A percentile compares a stretch with the other conserved stretches of the same genome.
Conservation (phyloP, 2,888 invertebrate species). For the Brachynemurus nebulosus region DNA sequence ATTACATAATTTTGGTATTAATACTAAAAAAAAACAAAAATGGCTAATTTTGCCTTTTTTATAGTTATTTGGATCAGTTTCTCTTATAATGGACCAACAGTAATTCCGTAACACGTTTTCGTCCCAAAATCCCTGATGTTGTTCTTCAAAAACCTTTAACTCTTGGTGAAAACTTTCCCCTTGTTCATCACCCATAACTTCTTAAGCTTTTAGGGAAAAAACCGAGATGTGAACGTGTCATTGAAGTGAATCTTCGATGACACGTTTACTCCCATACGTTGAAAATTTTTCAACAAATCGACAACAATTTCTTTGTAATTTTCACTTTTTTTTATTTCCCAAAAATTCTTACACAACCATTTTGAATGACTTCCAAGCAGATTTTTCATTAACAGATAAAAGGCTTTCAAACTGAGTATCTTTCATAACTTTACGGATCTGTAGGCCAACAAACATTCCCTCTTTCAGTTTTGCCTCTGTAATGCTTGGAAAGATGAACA, state of each 20-base stretch:
- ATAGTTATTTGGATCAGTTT: too few species aligned
- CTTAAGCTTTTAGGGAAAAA: conserved; percentile 2
- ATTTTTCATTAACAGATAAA: conserved; percentile 5
- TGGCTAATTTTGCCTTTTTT: too few species aligned
- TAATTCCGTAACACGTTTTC: conserved; percentile 13
- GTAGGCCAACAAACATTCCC: too few species aligned
- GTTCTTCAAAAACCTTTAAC: conserved; percentile 17
- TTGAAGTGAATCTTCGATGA: not conserved
- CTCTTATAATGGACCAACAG: conserved; percentile 14
- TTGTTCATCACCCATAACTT: too few species aligned
- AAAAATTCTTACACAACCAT: conserved; percentile 7
- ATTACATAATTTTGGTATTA: too few species aligned
- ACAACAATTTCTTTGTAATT: not conserved
- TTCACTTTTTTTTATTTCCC: conserved; percentile 2
- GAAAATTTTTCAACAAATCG: not conserved
- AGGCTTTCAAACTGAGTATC: conserved; percentile 1
- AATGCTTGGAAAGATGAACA: too few species aligned
- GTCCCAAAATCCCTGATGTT: conserved; percentile 18
- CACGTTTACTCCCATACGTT: not conserved
- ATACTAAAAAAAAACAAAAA: too few species aligned
- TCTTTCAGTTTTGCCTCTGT: too few species aligned
- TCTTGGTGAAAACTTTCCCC: conserved; percentile 20
- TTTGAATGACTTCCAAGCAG: conserved; percentile 9
- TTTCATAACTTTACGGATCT: conserved; percentile 9
- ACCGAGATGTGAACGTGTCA: not conserved